Percentiles rank a stretch among this genome's conserved stretches.
phyloP scores from a whole-genome alignment of 2,888 invertebrate genomes.

The Drosophila vallismaia region DNA sequence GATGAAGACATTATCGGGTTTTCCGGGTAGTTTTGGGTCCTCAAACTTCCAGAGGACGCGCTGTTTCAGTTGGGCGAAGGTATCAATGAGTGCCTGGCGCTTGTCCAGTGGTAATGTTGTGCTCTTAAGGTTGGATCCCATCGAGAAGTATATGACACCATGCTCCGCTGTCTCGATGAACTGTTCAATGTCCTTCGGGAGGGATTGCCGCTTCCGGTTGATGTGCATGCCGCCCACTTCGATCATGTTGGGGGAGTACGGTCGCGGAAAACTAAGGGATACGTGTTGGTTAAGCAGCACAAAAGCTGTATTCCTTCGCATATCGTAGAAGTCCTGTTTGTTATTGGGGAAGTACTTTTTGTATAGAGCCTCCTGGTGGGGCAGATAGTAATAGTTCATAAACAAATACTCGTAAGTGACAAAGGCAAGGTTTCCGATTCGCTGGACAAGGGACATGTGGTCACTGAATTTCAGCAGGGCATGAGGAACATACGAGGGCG shows the following conservation, averaged over 20 bases:
- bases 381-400: conserved; percentile 71
- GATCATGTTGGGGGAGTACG: conserved; percentile 83
- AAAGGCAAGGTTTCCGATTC: conserved; percentile 79
- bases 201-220: conserved; percentile 72
- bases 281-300: conserved; percentile 82
- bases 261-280: conserved; percentile 79
- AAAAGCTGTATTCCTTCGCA: conserved; percentile 74
- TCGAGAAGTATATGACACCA: conserved; percentile 84
- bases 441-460: conserved; percentile 81
- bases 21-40: conserved; percentile 72
- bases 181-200: conserved; percentile 81
- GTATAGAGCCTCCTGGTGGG: conserved; percentile 75
- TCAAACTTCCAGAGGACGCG: conserved; percentile 84
- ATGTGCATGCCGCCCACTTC: conserved; percentile 84
- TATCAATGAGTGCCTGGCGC: conserved; percentile 65
- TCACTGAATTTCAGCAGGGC: conserved; percentile 74
- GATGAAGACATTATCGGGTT: conserved; percentile 81
- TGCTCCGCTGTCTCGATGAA: conserved; percentile 83
- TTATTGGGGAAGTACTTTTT: conserved; percentile 73
- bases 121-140: conserved; percentile 84
- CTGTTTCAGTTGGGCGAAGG: conserved; percentile 80
- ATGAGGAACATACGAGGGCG: conserved; percentile 81
- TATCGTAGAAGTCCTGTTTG: conserved; percentile 67
- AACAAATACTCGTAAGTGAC: conserved; percentile 63
- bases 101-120: conserved; percentile 71